A percentile compares a stretch with the other conserved stretches of the same genome.
These are phyloP conservation scores for Ophion slaviceki DNA, from an alignment of 2,888 invertebrate genomes.

Conservation along the genomic window DNA sequence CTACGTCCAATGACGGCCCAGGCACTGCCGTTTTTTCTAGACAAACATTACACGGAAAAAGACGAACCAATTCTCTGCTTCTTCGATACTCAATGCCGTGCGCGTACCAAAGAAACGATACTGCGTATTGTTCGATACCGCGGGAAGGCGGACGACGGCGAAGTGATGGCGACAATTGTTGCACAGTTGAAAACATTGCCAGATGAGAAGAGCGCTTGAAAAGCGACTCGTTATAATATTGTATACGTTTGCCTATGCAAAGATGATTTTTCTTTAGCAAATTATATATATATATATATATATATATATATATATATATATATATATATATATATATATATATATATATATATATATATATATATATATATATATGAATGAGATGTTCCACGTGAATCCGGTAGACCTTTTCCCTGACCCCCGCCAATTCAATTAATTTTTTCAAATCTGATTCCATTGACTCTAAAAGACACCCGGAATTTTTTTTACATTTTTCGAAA, in stretches of 20 bases:
- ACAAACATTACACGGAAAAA: not conserved
- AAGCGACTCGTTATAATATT: slow-evolving; percentile 10
- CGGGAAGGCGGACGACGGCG: not conserved
- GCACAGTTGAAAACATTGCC: slow-evolving; percentile 33
- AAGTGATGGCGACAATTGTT: not conserved
- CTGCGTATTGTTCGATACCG: not conserved
- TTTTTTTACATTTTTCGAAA: too few species aligned
- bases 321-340: too few species aligned
- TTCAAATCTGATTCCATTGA: too few species aligned
- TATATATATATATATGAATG: too few species aligned
- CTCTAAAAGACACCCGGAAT: too few species aligned
- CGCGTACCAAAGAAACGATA: slow-evolving; percentile 41
- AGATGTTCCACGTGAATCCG: too few species aligned
- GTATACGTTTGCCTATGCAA: not conserved
- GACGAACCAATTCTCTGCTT: not conserved
- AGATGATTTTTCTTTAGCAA: not conserved
- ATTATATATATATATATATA: not conserved
- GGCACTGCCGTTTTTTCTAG: not conserved
- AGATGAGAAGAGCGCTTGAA: slow-evolving; percentile 14
- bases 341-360: too few species aligned
- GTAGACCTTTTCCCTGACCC: too few species aligned
- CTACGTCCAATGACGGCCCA: not conserved
- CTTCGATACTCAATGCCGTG: slow-evolving; percentile 3
- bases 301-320: not conserved
- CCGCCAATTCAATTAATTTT: too few species aligned